A percentile compares a stretch with the other conserved stretches of the same genome.
Evolutionary conservation across 2,888 invertebrate genomes (phyloP).

Genomic region (Sepiola atlantica): DNA sequence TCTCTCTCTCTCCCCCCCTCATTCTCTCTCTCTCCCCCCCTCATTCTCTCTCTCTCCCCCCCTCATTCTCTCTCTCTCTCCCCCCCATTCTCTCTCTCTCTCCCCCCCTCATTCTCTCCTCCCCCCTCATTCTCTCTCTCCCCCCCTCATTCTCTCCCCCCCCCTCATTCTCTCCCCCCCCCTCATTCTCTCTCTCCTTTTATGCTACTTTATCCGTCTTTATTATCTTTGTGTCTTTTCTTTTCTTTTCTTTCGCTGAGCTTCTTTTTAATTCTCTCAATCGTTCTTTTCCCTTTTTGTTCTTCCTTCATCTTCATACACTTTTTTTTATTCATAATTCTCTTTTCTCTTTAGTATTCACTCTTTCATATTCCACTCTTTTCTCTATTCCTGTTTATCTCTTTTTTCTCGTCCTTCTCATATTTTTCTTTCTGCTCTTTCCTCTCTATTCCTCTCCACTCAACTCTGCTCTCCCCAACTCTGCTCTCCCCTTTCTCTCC

Average conservation of each 20-base stretch:
- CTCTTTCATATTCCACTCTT: not conserved
- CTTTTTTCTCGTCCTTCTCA: not conserved
- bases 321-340: not conserved
- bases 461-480: not conserved
- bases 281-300: not conserved
- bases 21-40: not conserved
- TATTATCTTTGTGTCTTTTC: not conserved
- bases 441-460: no score
- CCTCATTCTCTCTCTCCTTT: not conserved
- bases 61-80: no score
- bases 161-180: accelerated
- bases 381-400: not conserved
- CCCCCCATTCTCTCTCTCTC: not conserved
- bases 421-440: not conserved
- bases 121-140: not conserved
- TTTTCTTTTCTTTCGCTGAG: not conserved
- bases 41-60: not conserved
- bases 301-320: no score
- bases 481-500: not conserved
- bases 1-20: no score
- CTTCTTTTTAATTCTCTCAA: not conserved
- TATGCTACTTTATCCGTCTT: not conserved
- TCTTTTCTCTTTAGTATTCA: not conserved
- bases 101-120: not conserved
- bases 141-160: not conserved